Conservation (phyloP, 2,113 vertebrate genomes). For the Rynchops niger region DNA sequence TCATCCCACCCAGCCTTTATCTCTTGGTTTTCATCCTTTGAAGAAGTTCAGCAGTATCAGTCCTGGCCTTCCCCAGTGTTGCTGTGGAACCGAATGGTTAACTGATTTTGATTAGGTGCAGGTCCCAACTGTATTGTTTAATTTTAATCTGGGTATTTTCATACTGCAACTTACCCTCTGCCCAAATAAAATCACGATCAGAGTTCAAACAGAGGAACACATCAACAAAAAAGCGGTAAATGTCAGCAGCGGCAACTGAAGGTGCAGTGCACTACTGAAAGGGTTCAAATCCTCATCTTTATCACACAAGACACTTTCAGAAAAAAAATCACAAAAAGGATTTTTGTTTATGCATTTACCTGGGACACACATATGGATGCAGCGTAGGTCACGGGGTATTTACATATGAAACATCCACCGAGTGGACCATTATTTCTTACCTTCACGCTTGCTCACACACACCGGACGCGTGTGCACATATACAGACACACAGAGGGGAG, state of each 20-base stretch:
- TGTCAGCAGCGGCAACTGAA: background rate
- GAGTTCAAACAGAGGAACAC: background rate
- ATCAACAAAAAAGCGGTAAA: background rate
- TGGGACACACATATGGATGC: background rate
- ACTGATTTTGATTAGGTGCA: background rate
- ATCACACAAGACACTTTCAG: background rate
- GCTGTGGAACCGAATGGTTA: background rate
- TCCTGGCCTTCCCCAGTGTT: background rate
- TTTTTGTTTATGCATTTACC: background rate
- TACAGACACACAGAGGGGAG: background rate
- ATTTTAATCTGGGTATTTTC: background rate
- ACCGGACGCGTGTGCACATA: rapidly evolving
- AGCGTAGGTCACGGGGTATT: background rate
- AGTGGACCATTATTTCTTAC: background rate
- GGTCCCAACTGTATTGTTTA: background rate
- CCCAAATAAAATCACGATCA: background rate
- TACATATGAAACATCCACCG: background rate
- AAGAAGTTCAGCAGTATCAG: background rate
- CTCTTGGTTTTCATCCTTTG: background rate
- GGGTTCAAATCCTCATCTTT: background rate
- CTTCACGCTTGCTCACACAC: background rate
- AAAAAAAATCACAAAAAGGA: background rate
- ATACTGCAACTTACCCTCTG: background rate
- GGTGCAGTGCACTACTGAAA: background rate
- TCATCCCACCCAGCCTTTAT: background rate